Evolutionary conservation across 2,113 vertebrate species (phyloP).

Genomic region (Leptodactylus fuscus): DNA sequence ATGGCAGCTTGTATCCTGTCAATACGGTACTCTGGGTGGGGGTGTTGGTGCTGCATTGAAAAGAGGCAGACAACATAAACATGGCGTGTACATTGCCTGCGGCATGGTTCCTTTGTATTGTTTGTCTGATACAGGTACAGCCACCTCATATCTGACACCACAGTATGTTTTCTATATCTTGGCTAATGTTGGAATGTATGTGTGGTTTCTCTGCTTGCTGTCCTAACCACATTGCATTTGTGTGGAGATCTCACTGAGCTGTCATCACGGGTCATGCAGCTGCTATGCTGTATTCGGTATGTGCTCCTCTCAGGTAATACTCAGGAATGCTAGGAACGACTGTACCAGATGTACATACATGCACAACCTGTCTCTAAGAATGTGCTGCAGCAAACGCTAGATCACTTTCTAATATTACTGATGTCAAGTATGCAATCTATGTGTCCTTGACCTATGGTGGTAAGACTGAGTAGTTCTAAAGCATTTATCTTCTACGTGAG

Average conservation of each 20-base stretch:
- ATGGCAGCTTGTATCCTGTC: too few species aligned
- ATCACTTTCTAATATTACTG: not conserved
- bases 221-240: conserved; percentile 41
- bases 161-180: not conserved
- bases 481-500: not conserved
- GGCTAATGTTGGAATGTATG: not conserved
- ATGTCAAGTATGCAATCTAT: not conserved
- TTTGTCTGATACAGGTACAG: not conserved
- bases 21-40: too few species aligned
- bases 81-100: too few species aligned
- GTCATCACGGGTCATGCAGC: conserved; percentile 16
- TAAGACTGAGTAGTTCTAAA: not conserved
- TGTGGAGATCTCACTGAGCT: conserved; percentile 31
- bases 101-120: not conserved
- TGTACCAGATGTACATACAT: not conserved
- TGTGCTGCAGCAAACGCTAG: not conserved
- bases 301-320: conserved; percentile 35
- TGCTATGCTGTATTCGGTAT: not conserved
- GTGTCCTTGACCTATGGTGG: not conserved
- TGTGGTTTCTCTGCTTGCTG: conserved; percentile 24
- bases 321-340: not conserved
- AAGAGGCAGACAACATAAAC: too few species aligned
- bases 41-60: too few species aligned
- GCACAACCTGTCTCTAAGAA: not conserved
- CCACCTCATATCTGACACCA: not conserved